phyloP scores from a whole-genome alignment of 2,113 vertebrate genomes.

The Petrocephalus zakoni region DNA sequence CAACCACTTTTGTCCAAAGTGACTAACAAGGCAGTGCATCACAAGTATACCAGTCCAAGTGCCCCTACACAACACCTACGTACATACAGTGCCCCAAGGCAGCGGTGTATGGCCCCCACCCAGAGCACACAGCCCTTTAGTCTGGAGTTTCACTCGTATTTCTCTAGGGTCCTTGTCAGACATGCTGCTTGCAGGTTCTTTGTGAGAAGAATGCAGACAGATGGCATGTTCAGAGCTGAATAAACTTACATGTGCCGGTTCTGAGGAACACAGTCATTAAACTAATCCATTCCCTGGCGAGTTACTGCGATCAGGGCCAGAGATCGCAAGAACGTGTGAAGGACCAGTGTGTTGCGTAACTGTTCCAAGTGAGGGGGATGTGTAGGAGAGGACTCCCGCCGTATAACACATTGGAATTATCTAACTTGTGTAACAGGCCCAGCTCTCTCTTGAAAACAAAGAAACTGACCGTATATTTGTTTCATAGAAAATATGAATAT shows the following conservation, averaged over 20 bases:
- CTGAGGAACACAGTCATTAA: constrained; percentile 1
- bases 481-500: too few relatives aligned
- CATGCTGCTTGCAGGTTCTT: background rate
- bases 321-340: background rate
- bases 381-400: background rate
- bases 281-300: background rate
- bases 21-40: background rate
- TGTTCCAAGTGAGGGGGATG: background rate
- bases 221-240: background rate
- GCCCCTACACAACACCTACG: background rate
- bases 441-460: background rate
- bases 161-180: background rate
- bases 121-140: background rate
- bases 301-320: background rate
- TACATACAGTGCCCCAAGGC: background rate
- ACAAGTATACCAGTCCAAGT: background rate
- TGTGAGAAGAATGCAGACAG: background rate
- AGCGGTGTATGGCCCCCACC: background rate
- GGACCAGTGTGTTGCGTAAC: background rate
- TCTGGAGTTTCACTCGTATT: background rate
- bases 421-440: background rate
- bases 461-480: background rate
- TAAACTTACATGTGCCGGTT: background rate
- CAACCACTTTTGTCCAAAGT: background rate
- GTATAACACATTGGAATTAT: background rate